These are phyloP conservation scores for Triplophysa yarkandensis DNA, from an alignment of 2,797 vertebrate species.

Conservation along the genomic window DNA sequence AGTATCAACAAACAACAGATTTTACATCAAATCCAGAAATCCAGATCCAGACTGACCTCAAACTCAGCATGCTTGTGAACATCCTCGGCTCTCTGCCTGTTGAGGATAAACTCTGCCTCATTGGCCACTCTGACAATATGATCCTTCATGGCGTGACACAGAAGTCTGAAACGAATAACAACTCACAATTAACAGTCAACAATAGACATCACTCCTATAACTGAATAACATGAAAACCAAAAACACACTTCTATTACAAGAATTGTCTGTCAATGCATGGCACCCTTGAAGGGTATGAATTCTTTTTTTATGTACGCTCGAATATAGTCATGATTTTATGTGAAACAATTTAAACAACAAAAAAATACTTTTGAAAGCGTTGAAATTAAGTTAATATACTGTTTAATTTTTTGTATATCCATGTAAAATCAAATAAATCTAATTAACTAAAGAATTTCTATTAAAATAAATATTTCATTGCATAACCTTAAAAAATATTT, in stretches of 20 bases:
- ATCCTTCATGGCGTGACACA: slow-evolving; percentile 99
- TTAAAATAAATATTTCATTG: no score
- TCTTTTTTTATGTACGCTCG: no score
- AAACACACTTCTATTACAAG: background rate
- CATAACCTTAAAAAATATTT: no score
- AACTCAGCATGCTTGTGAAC: slow-evolving; percentile 99
- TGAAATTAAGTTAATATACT: no score
- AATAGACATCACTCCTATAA: background rate
- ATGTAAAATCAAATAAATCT: no score
- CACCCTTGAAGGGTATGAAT: background rate
- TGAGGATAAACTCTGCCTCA: slow-evolving; percentile 98
- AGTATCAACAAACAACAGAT: background rate
- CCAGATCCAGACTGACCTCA: slow-evolving; percentile 78
- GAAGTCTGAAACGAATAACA: slow-evolving; percentile 76
- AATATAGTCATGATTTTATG: no score
- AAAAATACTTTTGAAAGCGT: no score
- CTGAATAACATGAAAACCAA: background rate
- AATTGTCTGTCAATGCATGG: background rate
- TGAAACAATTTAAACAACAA: no score
- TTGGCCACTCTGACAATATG: slow-evolving; percentile 98
- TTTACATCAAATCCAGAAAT: background rate
- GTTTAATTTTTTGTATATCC: no score
- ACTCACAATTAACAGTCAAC: background rate
- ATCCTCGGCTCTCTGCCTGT: slow-evolving; percentile 95
- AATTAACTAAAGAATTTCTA: no score